phyloP scores from a whole-genome alignment of 2,888 invertebrate genomes.

The Abrostola triplasia region DNA sequence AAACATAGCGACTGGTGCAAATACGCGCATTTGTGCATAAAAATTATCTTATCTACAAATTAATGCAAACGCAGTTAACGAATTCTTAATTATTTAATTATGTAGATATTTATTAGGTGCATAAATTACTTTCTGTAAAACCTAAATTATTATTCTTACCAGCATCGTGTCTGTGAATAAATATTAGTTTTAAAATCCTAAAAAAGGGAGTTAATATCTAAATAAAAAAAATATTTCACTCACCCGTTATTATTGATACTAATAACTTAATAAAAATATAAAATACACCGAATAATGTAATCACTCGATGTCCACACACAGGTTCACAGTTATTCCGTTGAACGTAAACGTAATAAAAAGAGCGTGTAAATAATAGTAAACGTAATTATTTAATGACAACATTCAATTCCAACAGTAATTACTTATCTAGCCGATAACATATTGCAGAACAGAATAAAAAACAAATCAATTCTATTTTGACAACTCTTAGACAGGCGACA shows the following conservation, averaged over 20 bases:
- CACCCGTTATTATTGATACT: not conserved
- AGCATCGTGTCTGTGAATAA: too few relatives aligned
- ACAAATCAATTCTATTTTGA: slow-evolving; percentile 26
- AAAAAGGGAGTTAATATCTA: too few relatives aligned
- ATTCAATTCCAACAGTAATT: slow-evolving; percentile 14
- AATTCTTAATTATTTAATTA: too few relatives aligned
- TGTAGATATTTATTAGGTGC: too few relatives aligned
- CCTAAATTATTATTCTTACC: too few relatives aligned
- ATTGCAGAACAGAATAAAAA: slow-evolving; percentile 12
- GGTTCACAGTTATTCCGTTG: slow-evolving; percentile 7
- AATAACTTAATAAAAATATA: not conserved
- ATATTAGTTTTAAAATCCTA: too few relatives aligned
- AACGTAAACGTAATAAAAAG: too few relatives aligned
- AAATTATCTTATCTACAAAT: too few relatives aligned
- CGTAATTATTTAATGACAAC: slow-evolving; percentile 2
- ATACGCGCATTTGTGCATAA: too few relatives aligned
- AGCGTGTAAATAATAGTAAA: slow-evolving; percentile 19
- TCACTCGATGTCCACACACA: slow-evolving; percentile 13
- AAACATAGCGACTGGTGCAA: too few relatives aligned
- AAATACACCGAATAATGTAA: not conserved
- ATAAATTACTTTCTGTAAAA: too few relatives aligned
- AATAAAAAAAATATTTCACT: not conserved
- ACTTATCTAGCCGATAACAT: slow-evolving; percentile 14
- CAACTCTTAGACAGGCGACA: slow-evolving; percentile 2
- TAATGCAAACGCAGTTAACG: too few relatives aligned